Evolutionary conservation across 2,113 vertebrate genomes (phyloP), one percentile per base, ranked within the genome.

Genomic region (Thalassoma bifasciatum): DNA sequence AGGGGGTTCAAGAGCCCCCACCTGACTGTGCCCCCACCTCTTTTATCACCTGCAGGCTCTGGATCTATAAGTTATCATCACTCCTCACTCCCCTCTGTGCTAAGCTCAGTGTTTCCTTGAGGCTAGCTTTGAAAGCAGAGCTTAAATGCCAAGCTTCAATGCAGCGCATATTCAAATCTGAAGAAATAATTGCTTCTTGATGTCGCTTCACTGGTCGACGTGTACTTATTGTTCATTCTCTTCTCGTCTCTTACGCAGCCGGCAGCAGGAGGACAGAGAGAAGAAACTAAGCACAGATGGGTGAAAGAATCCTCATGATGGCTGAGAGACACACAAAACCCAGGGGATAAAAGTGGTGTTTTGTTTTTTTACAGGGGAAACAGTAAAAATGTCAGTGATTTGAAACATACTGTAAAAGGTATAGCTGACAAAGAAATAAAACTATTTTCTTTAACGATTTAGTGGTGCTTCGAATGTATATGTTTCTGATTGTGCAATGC

Each of bases 391-490:
- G 71, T 82, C 71, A 58, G 57, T 42, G 14, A 52, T 71, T 81
- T 68, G 13, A 78, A 71, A 64, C 51, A 66, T 69, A 56, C 71
- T 63, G 64, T 63, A 72, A 77, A 16, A 42, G 17, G 54, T 78
- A 13, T 46, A 63, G 61, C 37, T 81, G 57, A 85, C 38, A 50
- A 50, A 46, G 84, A 72, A 90, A 10, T 24, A 22, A 53, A 30
- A 30, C 30, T 30, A 30, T 30, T 56, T 85, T 59, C 59, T 42
- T 42, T 82, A 63, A 84, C 67, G 77, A 72, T 66, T 72, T 50
- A 63, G 66, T 79, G 82, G 80, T 91, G 82, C 84, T 85, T 87
- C 56, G 69, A 85, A 73, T 88, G 75, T 83, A 84, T 81, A 73
- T 66, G 59, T 72, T 23, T 59, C 17, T 70, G 47, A 50, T 21